Evolutionary conservation across 2,888 invertebrate genomes (phyloP), one percentile per base, ranked within the genome.

Genomic region (Mylabris sibirica): DNA sequence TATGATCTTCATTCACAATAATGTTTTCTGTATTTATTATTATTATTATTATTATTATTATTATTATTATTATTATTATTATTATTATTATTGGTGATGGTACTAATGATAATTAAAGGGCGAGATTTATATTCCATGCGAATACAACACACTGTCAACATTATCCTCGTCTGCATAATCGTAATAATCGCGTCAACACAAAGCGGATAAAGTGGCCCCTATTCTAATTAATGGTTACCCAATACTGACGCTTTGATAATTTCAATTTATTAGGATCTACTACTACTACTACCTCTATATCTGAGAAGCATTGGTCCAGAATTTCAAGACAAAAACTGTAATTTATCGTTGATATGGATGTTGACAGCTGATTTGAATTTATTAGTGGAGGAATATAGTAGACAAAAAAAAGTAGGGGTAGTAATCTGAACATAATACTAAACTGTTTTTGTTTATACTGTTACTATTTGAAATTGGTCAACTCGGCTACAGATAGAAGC

Each of bases 161-260:
- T 67, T 69, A 66, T 64, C 65, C 66, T 49, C 49, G 49, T 20
- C 49, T 68, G 71, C 72, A 74, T 74, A 75, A 82, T 82, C 80
- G 78, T 67, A 69, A 75, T 78, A 79, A 79, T 80, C 79, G 77
- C 76, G 75, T 80, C 77, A 77, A 77, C 78, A 73, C 78, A 78
- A 79, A 79, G 79, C 77, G 79, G 80, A 80, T 80, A 79, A 80
- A 77, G 71, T 69, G 69, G 69, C 44, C 65, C 69, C 69, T 69
- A 57, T 69, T 69, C 76, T 81, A 79, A 81, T 81, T 81, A 81
- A 81, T 80, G 75, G 78, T 77, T 75, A 77, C 80, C 80, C 81
- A 81, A 81, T 81, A 81, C 30, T 80, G 80, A 79, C 77, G 79
- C 75, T 72, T 68, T 70, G 74, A 76, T 77, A 76, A 78, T 79